phyloP scores from a whole-genome alignment of 2,888 invertebrate genomes.

The Julus scanicus region DNA sequence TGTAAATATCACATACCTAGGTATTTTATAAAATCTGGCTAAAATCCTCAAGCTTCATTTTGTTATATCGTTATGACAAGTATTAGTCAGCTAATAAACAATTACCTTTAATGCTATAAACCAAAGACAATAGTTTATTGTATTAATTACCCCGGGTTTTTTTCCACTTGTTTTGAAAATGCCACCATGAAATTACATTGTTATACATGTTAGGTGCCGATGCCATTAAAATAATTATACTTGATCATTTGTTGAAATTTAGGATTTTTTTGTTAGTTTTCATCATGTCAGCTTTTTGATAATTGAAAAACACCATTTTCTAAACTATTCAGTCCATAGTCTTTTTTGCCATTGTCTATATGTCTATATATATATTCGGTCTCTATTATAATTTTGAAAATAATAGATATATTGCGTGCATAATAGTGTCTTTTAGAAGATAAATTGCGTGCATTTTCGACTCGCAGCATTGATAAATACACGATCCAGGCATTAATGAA shows the following conservation, averaged over 20 bases:
- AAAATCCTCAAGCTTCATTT: too few relatives aligned
- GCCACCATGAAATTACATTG: background rate
- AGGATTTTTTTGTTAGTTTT: background rate
- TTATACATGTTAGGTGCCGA: background rate
- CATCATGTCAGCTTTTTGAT: background rate
- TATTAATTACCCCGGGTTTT: background rate
- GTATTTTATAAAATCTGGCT: too few relatives aligned
- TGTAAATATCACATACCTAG: too few relatives aligned
- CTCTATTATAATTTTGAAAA: conserved; percentile 27
- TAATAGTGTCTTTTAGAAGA: conserved; percentile 10
- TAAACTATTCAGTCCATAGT: background rate
- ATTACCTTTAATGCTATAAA: too few relatives aligned
- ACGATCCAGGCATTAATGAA: conserved; percentile 2
- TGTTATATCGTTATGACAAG: too few relatives aligned
- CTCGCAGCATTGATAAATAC: background rate
- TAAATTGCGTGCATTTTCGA: conserved; percentile 35
- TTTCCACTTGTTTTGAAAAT: background rate
- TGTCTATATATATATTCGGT: too few relatives aligned
- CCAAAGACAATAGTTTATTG: too few relatives aligned
- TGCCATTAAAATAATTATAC: background rate
- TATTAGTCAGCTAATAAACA: too few relatives aligned
- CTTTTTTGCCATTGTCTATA: background rate
- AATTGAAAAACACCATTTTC: conserved; percentile 1
- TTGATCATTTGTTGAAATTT: background rate
- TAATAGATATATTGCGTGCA: conserved; percentile 39